Conservation (phyloP, 2,888 invertebrate species). For the Ophion slaviceki region DNA sequence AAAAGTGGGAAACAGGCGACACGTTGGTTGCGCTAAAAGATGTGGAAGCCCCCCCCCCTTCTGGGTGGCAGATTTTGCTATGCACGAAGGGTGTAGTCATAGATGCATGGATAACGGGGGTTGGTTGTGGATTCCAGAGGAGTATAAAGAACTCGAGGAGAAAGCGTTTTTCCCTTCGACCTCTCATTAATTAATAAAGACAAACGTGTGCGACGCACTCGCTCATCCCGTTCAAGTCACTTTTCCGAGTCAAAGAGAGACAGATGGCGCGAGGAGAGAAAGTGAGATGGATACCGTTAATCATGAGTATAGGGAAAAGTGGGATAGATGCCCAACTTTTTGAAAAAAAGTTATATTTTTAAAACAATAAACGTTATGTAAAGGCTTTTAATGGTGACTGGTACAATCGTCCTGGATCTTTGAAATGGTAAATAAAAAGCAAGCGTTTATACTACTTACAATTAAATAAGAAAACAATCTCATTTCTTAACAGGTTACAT, state of each 20-base stretch:
- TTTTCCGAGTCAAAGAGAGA: constrained; percentile 7
- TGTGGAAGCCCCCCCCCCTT: too few relatives aligned
- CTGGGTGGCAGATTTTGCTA: background rate
- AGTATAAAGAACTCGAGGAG: constrained; percentile 1
- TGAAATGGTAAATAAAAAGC: too few relatives aligned
- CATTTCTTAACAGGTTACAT: too few relatives aligned
- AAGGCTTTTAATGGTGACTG: too few relatives aligned
- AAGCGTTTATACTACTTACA: too few relatives aligned
- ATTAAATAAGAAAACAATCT: too few relatives aligned
- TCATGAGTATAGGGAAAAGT: too few relatives aligned
- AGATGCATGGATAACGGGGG: background rate
- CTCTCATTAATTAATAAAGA: constrained; percentile 61
- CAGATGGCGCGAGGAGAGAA: background rate
- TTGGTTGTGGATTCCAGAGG: background rate
- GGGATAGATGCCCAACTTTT: too few relatives aligned
- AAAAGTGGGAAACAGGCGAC: background rate
- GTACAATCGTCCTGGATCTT: too few relatives aligned
- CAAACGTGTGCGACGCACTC: constrained; percentile 46
- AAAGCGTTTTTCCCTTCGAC: constrained; percentile 29
- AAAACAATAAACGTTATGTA: too few relatives aligned
- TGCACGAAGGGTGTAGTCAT: background rate
- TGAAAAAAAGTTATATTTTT: too few relatives aligned
- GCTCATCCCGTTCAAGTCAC: constrained; percentile 6
- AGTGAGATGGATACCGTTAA: background rate
- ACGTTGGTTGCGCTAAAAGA: constrained; percentile 22